These are phyloP conservation scores for Pterocles burchelli DNA, from an alignment of 2,113 vertebrate species.

Conservation along the genomic window DNA sequence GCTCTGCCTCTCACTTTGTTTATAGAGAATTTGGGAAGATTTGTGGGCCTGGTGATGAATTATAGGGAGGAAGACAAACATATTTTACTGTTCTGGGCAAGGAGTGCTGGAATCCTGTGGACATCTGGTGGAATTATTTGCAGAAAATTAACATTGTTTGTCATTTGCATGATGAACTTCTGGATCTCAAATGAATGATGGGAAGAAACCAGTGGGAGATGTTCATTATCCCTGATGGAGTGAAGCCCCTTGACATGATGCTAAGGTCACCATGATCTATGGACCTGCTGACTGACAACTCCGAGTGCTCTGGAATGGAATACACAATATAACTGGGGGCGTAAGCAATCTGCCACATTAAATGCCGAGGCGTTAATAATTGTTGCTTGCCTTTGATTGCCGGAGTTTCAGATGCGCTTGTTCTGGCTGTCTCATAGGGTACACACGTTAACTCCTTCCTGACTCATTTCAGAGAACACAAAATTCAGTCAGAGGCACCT, in stretches of 20 bases:
- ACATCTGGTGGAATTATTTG: conserved; percentile 79
- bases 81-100: conserved; percentile 73
- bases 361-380: conserved; percentile 45
- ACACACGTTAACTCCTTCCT: conserved; percentile 4
- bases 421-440: neutral
- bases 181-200: conserved; percentile 64
- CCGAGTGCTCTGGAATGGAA: conserved; percentile 40
- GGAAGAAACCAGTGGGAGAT: conserved; percentile 54
- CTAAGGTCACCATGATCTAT: conserved; percentile 64
- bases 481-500: neutral
- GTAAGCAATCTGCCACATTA: conserved; percentile 24
- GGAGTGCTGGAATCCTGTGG: conserved; percentile 51
- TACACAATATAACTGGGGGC: conserved; percentile 12
- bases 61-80: conserved; percentile 64
- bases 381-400: conserved; percentile 37
- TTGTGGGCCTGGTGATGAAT: conserved; percentile 68
- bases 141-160: conserved; percentile 75
- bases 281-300: conserved; percentile 47
- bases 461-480: neutral
- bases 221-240: conserved; percentile 70
- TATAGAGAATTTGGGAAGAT: conserved; percentile 67
- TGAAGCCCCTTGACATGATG: conserved; percentile 52
- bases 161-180: conserved; percentile 70
- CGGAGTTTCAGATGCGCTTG: neutral
- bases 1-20: conserved; percentile 70